Base-by-base conservation (phyloP, 2,888 invertebrate species). In the Caenorhabditis panamensis region DNA sequence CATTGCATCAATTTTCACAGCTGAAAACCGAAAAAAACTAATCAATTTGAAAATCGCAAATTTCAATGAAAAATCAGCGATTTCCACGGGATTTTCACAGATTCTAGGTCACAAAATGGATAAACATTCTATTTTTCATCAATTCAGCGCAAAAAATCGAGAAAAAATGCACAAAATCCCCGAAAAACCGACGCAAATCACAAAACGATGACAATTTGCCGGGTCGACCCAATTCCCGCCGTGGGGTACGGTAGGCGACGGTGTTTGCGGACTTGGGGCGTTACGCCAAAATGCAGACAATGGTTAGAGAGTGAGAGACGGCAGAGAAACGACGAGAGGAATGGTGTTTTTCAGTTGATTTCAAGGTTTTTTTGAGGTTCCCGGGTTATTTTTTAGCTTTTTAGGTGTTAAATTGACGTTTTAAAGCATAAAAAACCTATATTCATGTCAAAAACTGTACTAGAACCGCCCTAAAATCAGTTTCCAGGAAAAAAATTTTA, bases 201-300 rank as follows among this genome's bases (percentile, higher is more conserved):
- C 4, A 47, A 51, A 53, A 36, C 36, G 53, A 49, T 44, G 49
- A 68, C 59, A 69, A 67, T 36, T 41, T 54, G 31, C 22, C 31
- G 56, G 56, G n/a, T n/a, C 71, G 62, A 47, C 59, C 59, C 51
- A 75, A 61, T 75, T 75, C 37, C 24, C 59, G 59, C 37, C 53
- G 16, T 2, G 51, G 16, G 51, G 11, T 75, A 66, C 75, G 66
- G 73, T 73, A 22, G 16, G 16, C 41, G 20, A 0, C n/a, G 53
- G 75, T 75, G 75, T 75, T 75, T 75, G 75, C 75, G 54, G 75
- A 58, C 41, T 20, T 24, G 26, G 24, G 18, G 22, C 4, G n/a
- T 31, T 18, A 75, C 75, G 66, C 22, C 18, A 59, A 61, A 59
- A n/a, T 66, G 58, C 75, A 64, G 56, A 64, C n/a, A 64, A 56